Evolutionary conservation across 37 sponge, comb jelly and placozoan species (phyloP), one percentile per base, ranked within the genome.

Genomic region (Chondrosia reniformis): DNA sequence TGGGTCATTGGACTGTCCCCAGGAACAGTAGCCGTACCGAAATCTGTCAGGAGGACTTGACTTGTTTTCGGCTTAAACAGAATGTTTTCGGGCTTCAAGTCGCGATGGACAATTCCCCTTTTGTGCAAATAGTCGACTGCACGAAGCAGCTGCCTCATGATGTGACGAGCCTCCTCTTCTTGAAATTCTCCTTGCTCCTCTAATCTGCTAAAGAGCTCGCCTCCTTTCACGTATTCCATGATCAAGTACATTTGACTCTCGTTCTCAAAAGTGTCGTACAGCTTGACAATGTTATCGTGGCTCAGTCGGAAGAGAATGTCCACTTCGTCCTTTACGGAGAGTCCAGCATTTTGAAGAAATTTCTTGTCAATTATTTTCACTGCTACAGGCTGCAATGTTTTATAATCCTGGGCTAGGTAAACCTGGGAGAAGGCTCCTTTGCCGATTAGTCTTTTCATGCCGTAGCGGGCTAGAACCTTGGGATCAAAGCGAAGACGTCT

Each of bases 1-100:
- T 27, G 33, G 15, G 77, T 76, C 59, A 76, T 58, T n/a, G 36
- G 57, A 37, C 6, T 12, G 56, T 76, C 49, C 5, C 77, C 59
- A 4, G 57, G 59, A 17, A 76, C n/a, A 1, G 55, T 57, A 5
- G 77, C 77, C 33, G 54, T 58, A 1, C 77, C 77, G 54, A 76
- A 76, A 40, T 76, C 77, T n/a, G 38, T 76, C 21, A 76, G n/a
- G 5, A 76, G 46, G 59, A 76, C n/a, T 46, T 40, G 57, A 38
- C 56, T 54, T 22, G 19, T 31, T 33, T 76, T 57, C 24, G 27
- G 22, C 57, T 55, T 76, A 31, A 55, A 76, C n/a, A 76, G 77
- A 7, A 69, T 34, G 72, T 40, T 69, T 25, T 69, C 72, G 1
- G 44, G 72, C 42, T 69, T 69, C 21, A 69, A 44, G 72, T 69